Evolutionary conservation across 2,888 invertebrate species (phyloP).

Genomic region (Lasioglossum figueresi): DNA sequence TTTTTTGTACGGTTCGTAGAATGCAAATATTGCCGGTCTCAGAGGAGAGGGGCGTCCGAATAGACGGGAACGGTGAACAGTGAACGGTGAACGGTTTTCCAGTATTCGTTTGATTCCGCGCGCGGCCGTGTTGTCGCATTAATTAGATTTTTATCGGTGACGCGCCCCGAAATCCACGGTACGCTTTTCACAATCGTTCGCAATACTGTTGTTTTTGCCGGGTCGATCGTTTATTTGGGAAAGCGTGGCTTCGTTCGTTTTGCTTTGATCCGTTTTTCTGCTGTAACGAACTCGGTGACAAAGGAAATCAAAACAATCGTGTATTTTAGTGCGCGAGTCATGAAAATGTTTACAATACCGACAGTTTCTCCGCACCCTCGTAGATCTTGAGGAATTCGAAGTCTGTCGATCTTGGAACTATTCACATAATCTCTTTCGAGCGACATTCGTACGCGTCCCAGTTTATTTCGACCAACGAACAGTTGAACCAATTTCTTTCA

Average conservation of each 20-base stretch:
- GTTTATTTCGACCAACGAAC: not conserved
- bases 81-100: constrained; percentile 21
- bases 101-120: constrained; percentile 13
- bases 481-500: not conserved
- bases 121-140: constrained; percentile 11
- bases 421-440: not conserved
- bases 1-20: constrained; percentile 15
- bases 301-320: not conserved
- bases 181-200: constrained; percentile 23
- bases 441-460: not conserved
- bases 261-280: constrained; percentile 13
- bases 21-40: constrained; percentile 34
- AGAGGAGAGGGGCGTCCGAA: constrained; percentile 1
- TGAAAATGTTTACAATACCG: not conserved
- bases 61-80: constrained; percentile 1
- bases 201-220: constrained; percentile 21
- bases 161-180: constrained; percentile 24
- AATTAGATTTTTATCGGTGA: constrained; percentile 26
- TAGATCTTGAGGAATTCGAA: not conserved
- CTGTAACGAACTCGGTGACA: constrained; percentile 22
- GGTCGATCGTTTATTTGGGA: constrained; percentile 21
- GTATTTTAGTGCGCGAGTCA: not conserved
- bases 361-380: not conserved
- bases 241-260: constrained; percentile 15
- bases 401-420: not conserved